Percentiles rank a stretch among this genome's conserved stretches.
phyloP scores from a whole-genome alignment of 2,888 invertebrate species.

The Aproaerema taeniolella region DNA sequence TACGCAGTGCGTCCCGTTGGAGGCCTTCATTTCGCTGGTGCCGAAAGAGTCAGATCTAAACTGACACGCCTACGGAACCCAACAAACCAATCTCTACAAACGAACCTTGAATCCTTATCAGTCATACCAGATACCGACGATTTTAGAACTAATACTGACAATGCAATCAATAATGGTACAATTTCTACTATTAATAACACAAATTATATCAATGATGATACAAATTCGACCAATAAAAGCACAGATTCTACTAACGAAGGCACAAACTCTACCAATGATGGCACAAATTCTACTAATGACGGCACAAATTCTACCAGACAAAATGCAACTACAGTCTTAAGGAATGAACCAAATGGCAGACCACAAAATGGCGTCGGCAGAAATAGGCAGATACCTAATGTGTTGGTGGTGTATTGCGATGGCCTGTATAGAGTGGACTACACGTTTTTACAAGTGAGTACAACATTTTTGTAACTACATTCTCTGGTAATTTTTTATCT shows the following conservation, averaged over 20 bases:
- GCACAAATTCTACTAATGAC: too few relatives aligned
- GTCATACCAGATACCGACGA: conserved; percentile 26
- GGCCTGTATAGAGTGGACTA: conserved; percentile 81
- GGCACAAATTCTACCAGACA: too few relatives aligned
- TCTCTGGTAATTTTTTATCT: too few relatives aligned
- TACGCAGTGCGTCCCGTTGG: conserved; percentile 58
- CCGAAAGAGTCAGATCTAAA: conserved; percentile 52
- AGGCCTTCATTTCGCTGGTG: conserved; percentile 61
- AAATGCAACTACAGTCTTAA: too few relatives aligned
- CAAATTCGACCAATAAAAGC: not conserved
- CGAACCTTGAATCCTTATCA: conserved; percentile 31
- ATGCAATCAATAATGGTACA: not conserved
- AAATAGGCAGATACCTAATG: conserved; percentile 27
- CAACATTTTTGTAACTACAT: too few relatives aligned
- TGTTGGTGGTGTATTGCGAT: conserved; percentile 79
- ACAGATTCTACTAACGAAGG: too few relatives aligned
- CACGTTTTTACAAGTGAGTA: conserved; percentile 81
- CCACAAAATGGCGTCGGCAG: too few relatives aligned
- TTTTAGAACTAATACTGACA: conserved; percentile 16
- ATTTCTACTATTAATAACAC: not conserved
- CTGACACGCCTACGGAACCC: conserved; percentile 35
- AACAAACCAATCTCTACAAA: conserved; percentile 18
- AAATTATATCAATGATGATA: not conserved
- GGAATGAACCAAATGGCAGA: too few relatives aligned
- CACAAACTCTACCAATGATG: too few relatives aligned